These are phyloP conservation scores for Pyrgus malvae DNA, from an alignment of 2,888 invertebrate species.

Conservation along the genomic window DNA sequence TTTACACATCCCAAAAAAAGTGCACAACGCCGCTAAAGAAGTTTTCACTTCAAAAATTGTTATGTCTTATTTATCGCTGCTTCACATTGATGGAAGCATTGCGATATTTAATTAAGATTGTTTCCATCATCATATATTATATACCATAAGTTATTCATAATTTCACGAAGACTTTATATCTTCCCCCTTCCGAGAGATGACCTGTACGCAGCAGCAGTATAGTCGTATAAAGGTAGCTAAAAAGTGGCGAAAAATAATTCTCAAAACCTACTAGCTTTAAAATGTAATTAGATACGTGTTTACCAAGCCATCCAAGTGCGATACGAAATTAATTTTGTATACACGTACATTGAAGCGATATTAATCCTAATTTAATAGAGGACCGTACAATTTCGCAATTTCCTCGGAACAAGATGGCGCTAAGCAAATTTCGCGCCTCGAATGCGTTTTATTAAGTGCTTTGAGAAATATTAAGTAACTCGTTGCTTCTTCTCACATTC, in stretches of 20 bases:
- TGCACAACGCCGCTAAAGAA: too few species aligned
- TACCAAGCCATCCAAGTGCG: conserved; percentile 23
- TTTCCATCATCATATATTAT: too few species aligned
- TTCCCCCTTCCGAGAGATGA: too few species aligned
- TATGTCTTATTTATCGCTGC: too few species aligned
- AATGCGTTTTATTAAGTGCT: conserved; percentile 38
- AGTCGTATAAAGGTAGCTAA: background rate
- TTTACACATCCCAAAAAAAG: too few species aligned
- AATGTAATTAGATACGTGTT: conserved; percentile 14
- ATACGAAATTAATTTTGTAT: conserved; percentile 31
- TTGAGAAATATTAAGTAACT: conserved; percentile 24
- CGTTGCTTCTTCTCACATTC: background rate
- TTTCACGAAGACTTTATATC: too few species aligned
- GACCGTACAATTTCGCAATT: conserved; percentile 41
- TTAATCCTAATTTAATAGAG: conserved; percentile 44
- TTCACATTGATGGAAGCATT: too few species aligned
- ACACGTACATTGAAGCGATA: conserved; percentile 33
- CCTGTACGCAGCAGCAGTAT: background rate
- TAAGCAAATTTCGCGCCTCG: conserved; percentile 37
- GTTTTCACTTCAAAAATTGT: too few species aligned
- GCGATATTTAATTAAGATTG: too few species aligned
- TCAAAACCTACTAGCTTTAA: too few species aligned
- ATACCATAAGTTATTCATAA: too few species aligned
- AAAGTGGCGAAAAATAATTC: background rate
- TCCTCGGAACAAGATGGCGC: conserved; percentile 35